phyloP scores from a whole-genome alignment of 2,113 vertebrate genomes.

The Pteruthius melanotis region DNA sequence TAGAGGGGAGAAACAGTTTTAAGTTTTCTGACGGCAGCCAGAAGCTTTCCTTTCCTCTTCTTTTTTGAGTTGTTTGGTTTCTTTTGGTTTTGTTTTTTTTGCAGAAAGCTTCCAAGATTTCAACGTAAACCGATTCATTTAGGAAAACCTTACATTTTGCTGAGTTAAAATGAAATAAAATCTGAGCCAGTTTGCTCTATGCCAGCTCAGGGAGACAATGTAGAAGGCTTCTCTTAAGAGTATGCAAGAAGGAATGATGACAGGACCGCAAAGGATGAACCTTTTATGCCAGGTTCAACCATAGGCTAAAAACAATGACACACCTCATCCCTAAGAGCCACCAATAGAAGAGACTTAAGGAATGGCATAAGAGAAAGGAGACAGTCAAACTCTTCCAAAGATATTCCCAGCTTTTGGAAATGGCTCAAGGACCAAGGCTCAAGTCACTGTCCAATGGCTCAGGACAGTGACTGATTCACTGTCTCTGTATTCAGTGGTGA shows the following conservation, averaged over 20 bases:
- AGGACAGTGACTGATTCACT: neutral
- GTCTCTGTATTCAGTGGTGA: neutral
- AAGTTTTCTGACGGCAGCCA: neutral
- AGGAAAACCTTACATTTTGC: neutral
- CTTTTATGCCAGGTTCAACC: neutral
- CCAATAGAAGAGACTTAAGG: neutral
- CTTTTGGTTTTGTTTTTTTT: too few relatives aligned
- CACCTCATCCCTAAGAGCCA: neutral
- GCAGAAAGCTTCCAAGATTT: neutral
- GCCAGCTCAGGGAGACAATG: neutral
- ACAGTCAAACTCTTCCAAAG: neutral
- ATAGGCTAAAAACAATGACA: neutral
- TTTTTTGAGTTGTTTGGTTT: neutral
- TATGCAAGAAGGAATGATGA: neutral
- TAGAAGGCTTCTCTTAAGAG: neutral
- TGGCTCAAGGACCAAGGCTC: neutral
- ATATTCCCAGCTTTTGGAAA: neutral
- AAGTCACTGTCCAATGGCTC: too few relatives aligned
- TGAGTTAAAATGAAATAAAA: neutral
- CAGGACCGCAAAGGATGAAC: neutral
- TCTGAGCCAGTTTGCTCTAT: neutral
- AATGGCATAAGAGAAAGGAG: neutral
- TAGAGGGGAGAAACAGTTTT: neutral
- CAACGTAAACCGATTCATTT: neutral
- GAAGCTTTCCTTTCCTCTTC: neutral